Conservation (phyloP, 2,888 invertebrate species). For the Eupeodes luniger region DNA sequence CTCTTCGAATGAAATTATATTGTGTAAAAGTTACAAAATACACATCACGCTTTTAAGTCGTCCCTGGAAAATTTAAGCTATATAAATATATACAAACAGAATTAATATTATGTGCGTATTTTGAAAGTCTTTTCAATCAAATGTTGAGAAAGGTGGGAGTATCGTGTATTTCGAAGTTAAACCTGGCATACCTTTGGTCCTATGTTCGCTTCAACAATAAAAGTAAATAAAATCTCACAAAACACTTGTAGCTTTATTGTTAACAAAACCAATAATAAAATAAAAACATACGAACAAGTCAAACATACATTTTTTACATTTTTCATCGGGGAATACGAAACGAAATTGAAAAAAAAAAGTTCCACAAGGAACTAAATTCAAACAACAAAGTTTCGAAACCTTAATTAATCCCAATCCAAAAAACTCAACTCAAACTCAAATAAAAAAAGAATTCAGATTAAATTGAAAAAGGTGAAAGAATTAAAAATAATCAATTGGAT, state of each 20-base stretch:
- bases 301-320: not conserved
- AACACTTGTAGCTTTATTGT: constrained; percentile 10
- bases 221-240: not conserved
- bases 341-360: not conserved
- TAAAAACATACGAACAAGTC: not conserved
- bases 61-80: not conserved
- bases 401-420: constrained; percentile 24
- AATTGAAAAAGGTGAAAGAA: not conserved
- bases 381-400: not conserved
- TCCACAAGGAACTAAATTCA: constrained; percentile 7
- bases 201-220: not conserved
- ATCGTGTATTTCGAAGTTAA: too few relatives aligned
- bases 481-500: not conserved
- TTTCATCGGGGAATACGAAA: not conserved
- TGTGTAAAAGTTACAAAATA: too few relatives aligned
- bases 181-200: too few relatives aligned
- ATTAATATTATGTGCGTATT: not conserved
- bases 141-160: not conserved
- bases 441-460: not conserved
- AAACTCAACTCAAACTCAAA: not conserved
- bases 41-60: too few relatives aligned
- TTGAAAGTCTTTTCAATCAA: not conserved
- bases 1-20: too few relatives aligned
- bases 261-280: not conserved
- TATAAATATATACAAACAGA: not conserved